A percentile compares a stretch with the other conserved stretches of the same genome.
Evolutionary conservation across 2,888 invertebrate species (phyloP).

Genomic region (Phyllotreta striolata): DNA sequence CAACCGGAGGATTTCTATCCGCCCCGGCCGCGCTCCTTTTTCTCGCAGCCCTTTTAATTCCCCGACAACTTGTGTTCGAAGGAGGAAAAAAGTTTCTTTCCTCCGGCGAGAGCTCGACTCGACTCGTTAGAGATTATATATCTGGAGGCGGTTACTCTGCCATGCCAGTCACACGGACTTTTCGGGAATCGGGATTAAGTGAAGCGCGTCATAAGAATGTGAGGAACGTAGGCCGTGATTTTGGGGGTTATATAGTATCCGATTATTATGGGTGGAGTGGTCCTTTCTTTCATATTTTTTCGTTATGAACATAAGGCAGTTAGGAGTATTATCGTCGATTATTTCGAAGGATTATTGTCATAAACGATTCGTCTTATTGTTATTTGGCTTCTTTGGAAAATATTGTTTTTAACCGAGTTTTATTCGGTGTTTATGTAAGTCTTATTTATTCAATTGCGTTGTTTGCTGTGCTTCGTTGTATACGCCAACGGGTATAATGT

Average conservation of each 20-base stretch:
- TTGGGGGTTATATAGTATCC: slow-evolving; percentile 7
- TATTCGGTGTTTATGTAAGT: no score
- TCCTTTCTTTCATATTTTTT: background rate
- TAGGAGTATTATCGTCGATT: background rate
- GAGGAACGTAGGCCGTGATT: slow-evolving; percentile 6
- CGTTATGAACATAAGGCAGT: no score
- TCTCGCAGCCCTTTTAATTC: slow-evolving; percentile 4
- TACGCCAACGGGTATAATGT: no score
- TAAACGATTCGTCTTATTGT: no score
- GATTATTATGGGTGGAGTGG: slow-evolving; percentile 13
- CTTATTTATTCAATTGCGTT: no score
- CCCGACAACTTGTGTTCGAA: background rate
- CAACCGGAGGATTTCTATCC: background rate
- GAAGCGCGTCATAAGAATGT: slow-evolving; percentile 15
- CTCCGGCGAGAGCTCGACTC: background rate
- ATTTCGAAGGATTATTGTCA: background rate
- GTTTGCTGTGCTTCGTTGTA: no score
- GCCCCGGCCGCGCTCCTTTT: background rate
- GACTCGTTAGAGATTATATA: slow-evolving; percentile 10
- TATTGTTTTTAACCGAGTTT: no score
- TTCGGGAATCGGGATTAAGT: slow-evolving; percentile 14
- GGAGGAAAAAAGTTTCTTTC: slow-evolving; percentile 5
- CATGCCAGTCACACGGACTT: slow-evolving; percentile 16
- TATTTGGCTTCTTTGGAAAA: no score
- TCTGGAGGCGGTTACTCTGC: slow-evolving; percentile 13